phyloP scores from a whole-genome alignment of 2,797 vertebrate genomes.

The Knipowitschia caucasica region DNA sequence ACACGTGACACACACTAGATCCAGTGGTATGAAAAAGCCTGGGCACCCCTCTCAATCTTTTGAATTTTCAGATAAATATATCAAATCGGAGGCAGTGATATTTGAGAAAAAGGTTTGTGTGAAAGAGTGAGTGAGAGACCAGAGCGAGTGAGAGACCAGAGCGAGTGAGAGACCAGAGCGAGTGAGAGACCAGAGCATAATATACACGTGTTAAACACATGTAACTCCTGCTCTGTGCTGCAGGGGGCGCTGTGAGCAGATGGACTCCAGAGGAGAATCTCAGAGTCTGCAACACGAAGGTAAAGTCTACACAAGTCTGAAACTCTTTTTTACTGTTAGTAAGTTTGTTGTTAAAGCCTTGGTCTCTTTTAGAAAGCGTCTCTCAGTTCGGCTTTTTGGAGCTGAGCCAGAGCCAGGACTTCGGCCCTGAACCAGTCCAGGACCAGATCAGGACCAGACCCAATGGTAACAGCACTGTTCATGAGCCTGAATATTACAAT shows the following conservation, averaged over 20 bases:
- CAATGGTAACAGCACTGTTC: neutral
- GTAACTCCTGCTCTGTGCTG: neutral
- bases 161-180: no score
- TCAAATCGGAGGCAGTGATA: no score
- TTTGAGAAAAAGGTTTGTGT: no score
- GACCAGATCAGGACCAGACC: conserved; percentile 3
- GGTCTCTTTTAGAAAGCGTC: conserved; percentile 66
- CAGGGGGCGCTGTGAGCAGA: conserved; percentile 57
- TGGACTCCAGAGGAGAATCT: conserved; percentile 53
- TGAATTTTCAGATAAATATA: no score
- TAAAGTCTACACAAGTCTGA: neutral
- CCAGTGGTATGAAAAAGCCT: no score
- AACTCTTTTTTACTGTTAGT: neutral
- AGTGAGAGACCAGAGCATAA: no score
- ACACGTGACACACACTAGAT: no score
- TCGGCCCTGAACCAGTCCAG: conserved; percentile 53
- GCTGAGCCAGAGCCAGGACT: conserved; percentile 89
- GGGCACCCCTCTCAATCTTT: no score
- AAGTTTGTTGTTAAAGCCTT: neutral
- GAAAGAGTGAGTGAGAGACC: no score
- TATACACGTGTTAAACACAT: no score
- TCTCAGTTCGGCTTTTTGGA: conserved; percentile 86
- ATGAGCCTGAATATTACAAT: no score
- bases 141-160: no score
- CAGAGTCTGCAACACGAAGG: neutral